Conservation (phyloP, 2,888 invertebrate species). For the Drosophila borborema region DNA sequence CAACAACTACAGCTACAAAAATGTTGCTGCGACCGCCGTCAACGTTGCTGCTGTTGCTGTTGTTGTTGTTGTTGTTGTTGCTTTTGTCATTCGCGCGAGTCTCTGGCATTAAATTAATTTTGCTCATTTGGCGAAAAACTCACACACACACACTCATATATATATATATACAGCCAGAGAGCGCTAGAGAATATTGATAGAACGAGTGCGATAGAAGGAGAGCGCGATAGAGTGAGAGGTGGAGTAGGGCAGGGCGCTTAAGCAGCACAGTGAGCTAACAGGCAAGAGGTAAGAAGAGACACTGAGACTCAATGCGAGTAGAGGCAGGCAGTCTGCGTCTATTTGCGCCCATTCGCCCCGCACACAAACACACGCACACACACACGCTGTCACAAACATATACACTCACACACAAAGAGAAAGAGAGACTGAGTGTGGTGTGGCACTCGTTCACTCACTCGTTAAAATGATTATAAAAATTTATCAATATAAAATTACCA, state of each 20-base stretch:
- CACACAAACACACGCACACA: constrained; percentile 13
- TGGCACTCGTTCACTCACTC: constrained; percentile 68
- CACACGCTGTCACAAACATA: constrained; percentile 1
- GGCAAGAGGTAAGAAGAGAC: constrained; percentile 45
- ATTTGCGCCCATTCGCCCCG: constrained; percentile 63
- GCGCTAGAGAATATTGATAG: constrained; percentile 14
- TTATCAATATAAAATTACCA: constrained; percentile 80
- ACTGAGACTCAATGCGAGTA: constrained; percentile 27
- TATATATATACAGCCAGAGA: constrained; percentile 14
- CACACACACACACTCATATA: constrained; percentile 33
- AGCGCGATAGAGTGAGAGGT: not conserved
- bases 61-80: constrained; percentile 30
- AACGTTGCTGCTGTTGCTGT: constrained; percentile 34
- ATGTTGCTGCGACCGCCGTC: constrained; percentile 54
- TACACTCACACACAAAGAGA: constrained; percentile 18
- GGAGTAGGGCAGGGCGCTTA: constrained; percentile 7
- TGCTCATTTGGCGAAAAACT: constrained; percentile 71
- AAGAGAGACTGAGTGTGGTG: constrained; percentile 17
- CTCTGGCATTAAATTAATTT: constrained; percentile 79
- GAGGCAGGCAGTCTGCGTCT: constrained; percentile 58
- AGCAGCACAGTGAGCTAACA: constrained; percentile 3
- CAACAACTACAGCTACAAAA: constrained; percentile 37
- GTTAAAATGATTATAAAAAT: constrained; percentile 81
- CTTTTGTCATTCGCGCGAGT: constrained; percentile 59
- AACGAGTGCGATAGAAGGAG: constrained; percentile 3